A percentile compares a stretch with the other conserved stretches of the same genome.
Conservation (phyloP, 2,113 vertebrate species). For the Notothenia coriiceps region DNA sequence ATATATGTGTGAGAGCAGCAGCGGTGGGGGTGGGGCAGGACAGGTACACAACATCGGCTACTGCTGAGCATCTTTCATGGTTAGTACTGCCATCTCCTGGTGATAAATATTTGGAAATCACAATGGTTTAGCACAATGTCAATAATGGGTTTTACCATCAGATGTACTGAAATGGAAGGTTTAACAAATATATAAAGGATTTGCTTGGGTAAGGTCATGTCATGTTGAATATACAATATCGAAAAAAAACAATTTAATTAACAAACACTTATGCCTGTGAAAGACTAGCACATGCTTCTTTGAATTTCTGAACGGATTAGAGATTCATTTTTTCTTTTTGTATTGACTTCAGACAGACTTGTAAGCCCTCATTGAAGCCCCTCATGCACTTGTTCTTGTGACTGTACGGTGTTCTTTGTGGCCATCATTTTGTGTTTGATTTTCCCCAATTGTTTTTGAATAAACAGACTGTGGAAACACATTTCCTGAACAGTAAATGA, state of each 20-base stretch:
- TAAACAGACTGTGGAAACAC: no score
- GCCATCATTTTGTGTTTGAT: no score
- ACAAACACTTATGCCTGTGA: neutral
- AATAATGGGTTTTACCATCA: neutral
- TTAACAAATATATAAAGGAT: neutral
- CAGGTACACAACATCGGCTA: slow-evolving; percentile 31
- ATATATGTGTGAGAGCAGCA: slow-evolving; percentile 11
- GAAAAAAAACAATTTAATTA: neutral
- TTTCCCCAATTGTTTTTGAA: no score
- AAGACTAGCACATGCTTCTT: neutral
- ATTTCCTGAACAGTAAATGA: no score
- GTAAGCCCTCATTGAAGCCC: no score
- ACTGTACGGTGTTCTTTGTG: no score
- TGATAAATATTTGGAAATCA: slow-evolving; percentile 16
- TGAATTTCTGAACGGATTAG: neutral
- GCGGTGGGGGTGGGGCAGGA: slow-evolving; percentile 24
- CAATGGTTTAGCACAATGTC: neutral
- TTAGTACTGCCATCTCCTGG: slow-evolving; percentile 76
- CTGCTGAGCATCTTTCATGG: slow-evolving; percentile 48
- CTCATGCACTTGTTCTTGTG: no score
- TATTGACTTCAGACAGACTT: no score
- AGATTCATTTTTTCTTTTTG: neutral
- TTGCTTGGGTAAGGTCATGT: neutral
- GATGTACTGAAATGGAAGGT: neutral
- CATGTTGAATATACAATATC: neutral